Conservation (phyloP, 2,113 vertebrate species). For the Rutilus rutilus region DNA sequence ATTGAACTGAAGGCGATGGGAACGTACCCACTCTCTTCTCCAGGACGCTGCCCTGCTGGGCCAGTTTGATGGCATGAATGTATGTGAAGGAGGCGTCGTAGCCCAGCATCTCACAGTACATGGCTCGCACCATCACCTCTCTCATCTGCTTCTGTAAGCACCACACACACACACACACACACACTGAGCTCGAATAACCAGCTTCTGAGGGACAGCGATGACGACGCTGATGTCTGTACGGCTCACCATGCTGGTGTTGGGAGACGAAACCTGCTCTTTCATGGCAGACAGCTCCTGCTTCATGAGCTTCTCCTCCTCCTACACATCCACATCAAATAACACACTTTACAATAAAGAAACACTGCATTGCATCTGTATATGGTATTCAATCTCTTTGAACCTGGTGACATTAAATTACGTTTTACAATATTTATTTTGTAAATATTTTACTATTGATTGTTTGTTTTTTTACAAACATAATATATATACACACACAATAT, state of each 20-base stretch:
- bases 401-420: background rate
- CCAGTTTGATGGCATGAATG: constrained; percentile 97
- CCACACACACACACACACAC: constrained; percentile 38
- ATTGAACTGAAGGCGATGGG: background rate
- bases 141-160: constrained; percentile 90
- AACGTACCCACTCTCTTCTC: constrained; percentile 96
- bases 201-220: background rate
- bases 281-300: constrained; percentile 86
- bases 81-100: constrained; percentile 95
- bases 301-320: constrained; percentile 97
- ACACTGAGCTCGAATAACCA: background rate
- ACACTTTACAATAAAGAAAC: background rate
- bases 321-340: background rate
- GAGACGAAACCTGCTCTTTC: constrained; percentile 90
- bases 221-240: background rate
- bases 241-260: constrained; percentile 86
- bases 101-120: constrained; percentile 98
- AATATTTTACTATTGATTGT: background rate
- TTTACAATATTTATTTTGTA: background rate
- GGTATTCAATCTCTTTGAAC: background rate
- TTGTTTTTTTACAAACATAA: too few species aligned
- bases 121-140: constrained; percentile 94
- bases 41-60: constrained; percentile 92
- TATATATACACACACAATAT: too few species aligned
- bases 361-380: background rate